A percentile compares a stretch with the other conserved stretches of the same genome.
These are phyloP conservation scores for Lycaena phlaeas DNA, from an alignment of 2,888 invertebrate genomes.

Conservation along the genomic window DNA sequence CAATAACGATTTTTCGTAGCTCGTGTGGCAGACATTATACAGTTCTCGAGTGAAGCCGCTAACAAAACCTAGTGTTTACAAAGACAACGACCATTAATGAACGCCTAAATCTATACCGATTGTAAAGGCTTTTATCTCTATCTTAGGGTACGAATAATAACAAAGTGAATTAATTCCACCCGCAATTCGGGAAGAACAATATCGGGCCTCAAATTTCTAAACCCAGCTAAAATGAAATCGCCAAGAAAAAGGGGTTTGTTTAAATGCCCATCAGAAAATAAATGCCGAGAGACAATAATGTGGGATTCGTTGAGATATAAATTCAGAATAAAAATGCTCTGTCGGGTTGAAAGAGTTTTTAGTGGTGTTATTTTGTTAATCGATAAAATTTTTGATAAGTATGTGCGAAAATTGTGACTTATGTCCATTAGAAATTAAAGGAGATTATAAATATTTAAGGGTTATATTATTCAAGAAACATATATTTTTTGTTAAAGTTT, in stretches of 20 bases:
- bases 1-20: no score
- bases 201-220: constrained; percentile 64
- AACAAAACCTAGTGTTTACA: no score
- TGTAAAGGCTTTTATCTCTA: constrained; percentile 27
- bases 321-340: constrained; percentile 67
- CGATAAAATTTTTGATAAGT: neutral
- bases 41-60: no score
- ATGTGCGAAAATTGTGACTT: neutral
- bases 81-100: no score
- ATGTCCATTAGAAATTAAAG: neutral
- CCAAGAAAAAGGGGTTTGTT: constrained; percentile 70
- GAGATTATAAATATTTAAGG: no score
- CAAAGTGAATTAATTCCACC: constrained; percentile 63
- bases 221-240: constrained; percentile 72
- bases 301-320: constrained; percentile 69
- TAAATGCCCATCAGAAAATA: constrained; percentile 71
- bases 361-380: constrained; percentile 26
- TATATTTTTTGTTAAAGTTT: no score
- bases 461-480: no score
- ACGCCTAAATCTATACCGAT: neutral
- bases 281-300: constrained; percentile 69
- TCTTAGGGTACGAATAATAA: constrained; percentile 51
- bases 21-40: no score
- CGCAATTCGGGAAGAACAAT: constrained; percentile 36
- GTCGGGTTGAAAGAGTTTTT: constrained; percentile 28